These are phyloP conservation scores for Catharus minimus DNA, from an alignment of 2,113 vertebrate species.

Conservation along the genomic window DNA sequence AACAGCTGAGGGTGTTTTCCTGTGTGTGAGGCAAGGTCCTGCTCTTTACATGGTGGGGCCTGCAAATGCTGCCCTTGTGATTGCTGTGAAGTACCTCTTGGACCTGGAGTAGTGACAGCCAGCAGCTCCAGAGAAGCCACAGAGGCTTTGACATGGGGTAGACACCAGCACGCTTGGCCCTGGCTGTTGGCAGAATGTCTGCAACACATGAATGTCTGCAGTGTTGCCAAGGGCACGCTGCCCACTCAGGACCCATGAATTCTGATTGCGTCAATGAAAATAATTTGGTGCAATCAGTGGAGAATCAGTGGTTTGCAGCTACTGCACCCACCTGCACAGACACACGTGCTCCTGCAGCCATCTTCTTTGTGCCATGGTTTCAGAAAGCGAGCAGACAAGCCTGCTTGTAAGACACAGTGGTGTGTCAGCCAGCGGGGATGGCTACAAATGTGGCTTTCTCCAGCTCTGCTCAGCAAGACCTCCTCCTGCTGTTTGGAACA, in stretches of 20 bases:
- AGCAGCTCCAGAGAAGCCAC: background rate
- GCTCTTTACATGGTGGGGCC: background rate
- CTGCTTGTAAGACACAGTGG: background rate
- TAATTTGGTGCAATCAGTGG: background rate
- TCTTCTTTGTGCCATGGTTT: background rate
- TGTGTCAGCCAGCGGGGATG: background rate
- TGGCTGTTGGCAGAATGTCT: background rate
- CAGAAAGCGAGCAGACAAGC: background rate
- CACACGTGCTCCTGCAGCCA: background rate
- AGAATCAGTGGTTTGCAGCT: background rate
- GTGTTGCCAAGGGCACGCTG: background rate
- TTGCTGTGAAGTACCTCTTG: background rate
- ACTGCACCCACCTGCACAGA: background rate
- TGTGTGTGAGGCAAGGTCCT: rapidly evolving
- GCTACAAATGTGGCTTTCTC: constrained; percentile 41
- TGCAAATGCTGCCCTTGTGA: background rate
- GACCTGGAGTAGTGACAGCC: background rate
- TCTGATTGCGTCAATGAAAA: background rate
- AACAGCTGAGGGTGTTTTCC: background rate
- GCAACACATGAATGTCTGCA: background rate
- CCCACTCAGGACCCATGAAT: background rate
- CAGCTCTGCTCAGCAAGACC: background rate
- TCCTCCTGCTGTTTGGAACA: constrained; percentile 49
- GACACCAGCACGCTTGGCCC: background rate
- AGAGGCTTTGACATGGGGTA: background rate